These are phyloP conservation scores for Kryptolebias marmoratus DNA, from an alignment of 2,113 vertebrate species.

Conservation along the genomic window DNA sequence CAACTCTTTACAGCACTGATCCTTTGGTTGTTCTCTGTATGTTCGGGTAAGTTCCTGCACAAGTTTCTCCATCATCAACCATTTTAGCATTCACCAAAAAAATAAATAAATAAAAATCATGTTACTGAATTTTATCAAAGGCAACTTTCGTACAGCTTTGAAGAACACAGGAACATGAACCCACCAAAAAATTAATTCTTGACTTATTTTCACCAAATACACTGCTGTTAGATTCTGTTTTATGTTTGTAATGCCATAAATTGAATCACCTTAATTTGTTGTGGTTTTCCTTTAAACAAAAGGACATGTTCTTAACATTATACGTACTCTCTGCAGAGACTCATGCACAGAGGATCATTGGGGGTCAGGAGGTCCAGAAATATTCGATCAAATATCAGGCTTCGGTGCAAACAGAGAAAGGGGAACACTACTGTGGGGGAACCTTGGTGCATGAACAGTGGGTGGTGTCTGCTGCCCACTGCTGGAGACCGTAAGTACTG, in stretches of 20 bases:
- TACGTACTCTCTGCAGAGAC: constrained; percentile 31
- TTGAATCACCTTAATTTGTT: too few species aligned
- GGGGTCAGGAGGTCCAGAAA: constrained; percentile 73
- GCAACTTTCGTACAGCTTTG: too few species aligned
- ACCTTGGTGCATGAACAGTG: constrained; percentile 71
- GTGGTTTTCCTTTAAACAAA: too few species aligned
- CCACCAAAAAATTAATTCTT: too few species aligned
- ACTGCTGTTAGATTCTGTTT: too few species aligned
- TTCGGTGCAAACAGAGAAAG: constrained; percentile 55
- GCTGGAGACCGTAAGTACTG: constrained; percentile 81
- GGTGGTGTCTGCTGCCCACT: constrained; percentile 83
- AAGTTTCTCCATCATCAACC: constrained; percentile 1
- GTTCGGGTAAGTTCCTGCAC: constrained; percentile 67
- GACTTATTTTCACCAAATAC: too few species aligned
- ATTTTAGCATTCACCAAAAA: not conserved
- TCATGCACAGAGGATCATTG: constrained; percentile 69
- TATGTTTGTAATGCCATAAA: too few species aligned
- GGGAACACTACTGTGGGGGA: constrained; percentile 77
- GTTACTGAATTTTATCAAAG: not conserved
- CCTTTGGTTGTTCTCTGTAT: constrained; percentile 40
- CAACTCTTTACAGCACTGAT: constrained; percentile 42
- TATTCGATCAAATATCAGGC: constrained; percentile 77
- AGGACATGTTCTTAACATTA: too few species aligned
- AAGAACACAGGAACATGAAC: too few species aligned
- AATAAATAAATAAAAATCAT: not conserved